A percentile compares a stretch with the other conserved stretches of the same genome.
phyloP scores from a whole-genome alignment of 2,797 vertebrate genomes.

The Emydoidea blandingii region DNA sequence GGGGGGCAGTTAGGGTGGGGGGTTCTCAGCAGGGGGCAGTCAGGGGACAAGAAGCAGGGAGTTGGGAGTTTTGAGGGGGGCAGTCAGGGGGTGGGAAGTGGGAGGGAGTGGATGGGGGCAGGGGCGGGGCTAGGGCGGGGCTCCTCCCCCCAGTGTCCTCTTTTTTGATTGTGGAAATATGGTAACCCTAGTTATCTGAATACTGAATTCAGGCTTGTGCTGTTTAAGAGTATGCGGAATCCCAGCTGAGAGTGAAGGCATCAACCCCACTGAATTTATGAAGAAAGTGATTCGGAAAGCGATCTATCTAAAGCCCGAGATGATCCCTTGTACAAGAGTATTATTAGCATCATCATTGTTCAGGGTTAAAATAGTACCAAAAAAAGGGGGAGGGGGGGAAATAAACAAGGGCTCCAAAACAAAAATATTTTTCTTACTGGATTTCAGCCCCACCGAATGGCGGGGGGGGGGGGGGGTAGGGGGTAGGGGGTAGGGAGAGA shows the following conservation, averaged over 20 bases:
- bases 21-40: no score
- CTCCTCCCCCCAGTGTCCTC: no score
- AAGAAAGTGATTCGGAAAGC: background rate
- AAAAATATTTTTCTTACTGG: no score
- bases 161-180: no score
- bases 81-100: no score
- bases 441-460: background rate
- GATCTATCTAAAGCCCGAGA: background rate
- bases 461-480: no score
- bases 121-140: no score
- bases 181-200: background rate
- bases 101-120: no score
- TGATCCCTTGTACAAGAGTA: background rate
- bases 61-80: no score
- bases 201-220: background rate
- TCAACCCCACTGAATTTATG: background rate
- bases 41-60: no score
- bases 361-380: background rate
- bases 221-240: background rate
- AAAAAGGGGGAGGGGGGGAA: rapidly evolving
- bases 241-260: background rate
- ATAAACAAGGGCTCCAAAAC: background rate
- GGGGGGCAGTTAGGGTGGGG: no score
- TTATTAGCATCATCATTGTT: background rate
- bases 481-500: background rate